Evolutionary conservation across 2,888 invertebrate genomes (phyloP).

Genomic region (Physocephala rufipes): DNA sequence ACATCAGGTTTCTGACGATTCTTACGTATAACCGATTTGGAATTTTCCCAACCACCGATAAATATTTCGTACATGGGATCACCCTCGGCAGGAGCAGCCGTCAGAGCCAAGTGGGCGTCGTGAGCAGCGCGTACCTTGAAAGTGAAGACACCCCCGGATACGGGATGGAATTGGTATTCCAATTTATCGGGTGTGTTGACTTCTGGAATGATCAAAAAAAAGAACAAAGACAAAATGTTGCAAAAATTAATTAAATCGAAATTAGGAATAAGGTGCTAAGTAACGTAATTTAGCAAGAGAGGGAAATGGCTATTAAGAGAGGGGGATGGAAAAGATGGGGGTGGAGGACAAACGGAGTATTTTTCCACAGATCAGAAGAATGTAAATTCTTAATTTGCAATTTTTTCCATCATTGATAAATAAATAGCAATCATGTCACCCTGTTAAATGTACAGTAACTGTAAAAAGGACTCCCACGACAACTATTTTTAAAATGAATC

Average conservation of each 20-base stretch:
- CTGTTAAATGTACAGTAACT: too few relatives aligned
- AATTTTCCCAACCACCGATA: slow-evolving; percentile 89
- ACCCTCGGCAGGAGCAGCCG: slow-evolving; percentile 74
- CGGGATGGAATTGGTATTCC: slow-evolving; percentile 83
- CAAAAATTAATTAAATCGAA: background rate
- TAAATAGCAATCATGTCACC: too few relatives aligned
- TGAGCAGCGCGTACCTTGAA: slow-evolving; percentile 82
- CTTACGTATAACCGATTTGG: slow-evolving; percentile 83
- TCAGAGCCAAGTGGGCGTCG: slow-evolving; percentile 87
- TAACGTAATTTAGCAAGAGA: background rate
- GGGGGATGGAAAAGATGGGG: too few relatives aligned
- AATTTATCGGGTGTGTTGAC: slow-evolving; percentile 81
- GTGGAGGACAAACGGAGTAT: background rate
- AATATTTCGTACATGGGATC: slow-evolving; percentile 88
- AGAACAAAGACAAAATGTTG: slow-evolving; percentile 15
- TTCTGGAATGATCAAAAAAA: slow-evolving; percentile 70
- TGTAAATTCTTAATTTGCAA: too few relatives aligned
- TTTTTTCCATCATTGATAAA: too few relatives aligned
- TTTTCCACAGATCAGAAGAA: background rate
- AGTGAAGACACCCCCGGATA: slow-evolving; percentile 74
- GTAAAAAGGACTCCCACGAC: too few relatives aligned
- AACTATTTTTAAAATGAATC: too few relatives aligned
- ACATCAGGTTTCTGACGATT: slow-evolving; percentile 81
- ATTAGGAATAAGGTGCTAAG: background rate
- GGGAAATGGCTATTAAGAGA: background rate